Base-by-base conservation (phyloP, 2,888 invertebrate genomes). In the Scrobipalpa atriplicella region DNA sequence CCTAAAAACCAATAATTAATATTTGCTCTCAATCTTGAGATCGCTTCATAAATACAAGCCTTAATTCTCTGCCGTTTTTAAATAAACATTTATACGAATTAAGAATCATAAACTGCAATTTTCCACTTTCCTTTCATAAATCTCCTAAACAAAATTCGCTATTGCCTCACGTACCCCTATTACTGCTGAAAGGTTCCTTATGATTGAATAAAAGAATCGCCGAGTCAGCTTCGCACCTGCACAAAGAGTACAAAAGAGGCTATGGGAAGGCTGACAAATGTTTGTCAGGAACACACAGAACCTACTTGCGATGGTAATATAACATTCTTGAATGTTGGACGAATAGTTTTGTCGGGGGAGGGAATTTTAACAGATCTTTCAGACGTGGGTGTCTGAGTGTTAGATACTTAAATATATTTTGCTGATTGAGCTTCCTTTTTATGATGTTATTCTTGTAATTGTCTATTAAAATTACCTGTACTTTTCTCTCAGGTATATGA, bases 211-310 rank as follows among this genome's bases (percentile, higher is more conserved):
- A 67, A 67, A 56, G 67, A 65, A 67, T 56, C 60, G 62, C 47
- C 62, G 56, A 67, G 67, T 67, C 67, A 67, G 67, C 52, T 11
- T 16, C 64, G 65, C 66, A 69, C 70, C 69, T 67, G 51, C 63
- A 68, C 66, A 66, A 68, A 64, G 65, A 65, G 66, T 38, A 51
- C 62, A 62, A 56, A 68, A 67, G 60, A 47, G 63, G 65, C 63
- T 3, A 66, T 69, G 68, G 65, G 70, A 69, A 69, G 64, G 62
- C 54, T 67, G 65, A 67, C 71, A 71, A 72, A 71, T 71, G 69
- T 71, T 71, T 71, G 65, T 68, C 61, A 61, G 61, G 16, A 16
- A 11, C 61, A 61, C 41, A 61, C 39, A 56, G 36, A 19, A 18
- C 41, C 9, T 36, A 61, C 16, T 39, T 16, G n/a, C 58, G 54